A percentile compares a stretch with the other conserved stretches of the same genome.
These are phyloP conservation scores for Dyspetes luteomarginatus DNA, from an alignment of 2,888 invertebrate genomes.

Conservation along the genomic window DNA sequence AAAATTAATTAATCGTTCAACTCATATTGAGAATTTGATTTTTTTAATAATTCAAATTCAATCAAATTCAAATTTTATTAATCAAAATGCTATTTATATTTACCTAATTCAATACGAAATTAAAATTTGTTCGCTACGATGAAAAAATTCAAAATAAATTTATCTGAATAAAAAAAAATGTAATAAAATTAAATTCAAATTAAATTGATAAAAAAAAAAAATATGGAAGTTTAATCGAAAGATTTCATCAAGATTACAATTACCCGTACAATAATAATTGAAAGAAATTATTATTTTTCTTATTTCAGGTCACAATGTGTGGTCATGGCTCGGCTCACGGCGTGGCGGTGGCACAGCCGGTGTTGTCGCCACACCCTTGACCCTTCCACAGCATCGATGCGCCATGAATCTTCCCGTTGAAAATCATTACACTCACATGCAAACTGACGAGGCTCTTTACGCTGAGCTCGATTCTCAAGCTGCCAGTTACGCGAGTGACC, in stretches of 20 bases:
- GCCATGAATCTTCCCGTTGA: constrained; percentile 85
- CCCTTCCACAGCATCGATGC: constrained; percentile 80
- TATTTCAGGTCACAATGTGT: constrained; percentile 80
- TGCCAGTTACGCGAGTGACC: constrained; percentile 82
- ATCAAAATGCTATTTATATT: no score
- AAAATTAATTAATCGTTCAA: no score
- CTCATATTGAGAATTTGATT: no score
- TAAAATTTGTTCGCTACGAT: no score
- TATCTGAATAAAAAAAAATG: no score
- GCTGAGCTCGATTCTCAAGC: constrained; percentile 88
- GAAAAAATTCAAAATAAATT: no score
- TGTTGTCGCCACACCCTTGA: constrained; percentile 81
- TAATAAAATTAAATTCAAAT: no score
- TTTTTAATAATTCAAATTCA: no score
- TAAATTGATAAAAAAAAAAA: neutral
- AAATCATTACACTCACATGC: constrained; percentile 90
- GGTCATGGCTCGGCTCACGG: constrained; percentile 82
- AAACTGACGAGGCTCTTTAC: constrained; percentile 88
- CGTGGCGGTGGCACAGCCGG: constrained; percentile 82
- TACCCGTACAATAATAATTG: neutral
- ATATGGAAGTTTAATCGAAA: no score
- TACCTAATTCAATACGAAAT: no score
- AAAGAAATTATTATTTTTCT: neutral
- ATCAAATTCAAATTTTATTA: no score
- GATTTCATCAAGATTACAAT: neutral